A percentile compares a stretch with the other conserved stretches of the same genome.
phyloP scores from a whole-genome alignment of 2,888 invertebrate species.

The Drymonia ruficornis region DNA sequence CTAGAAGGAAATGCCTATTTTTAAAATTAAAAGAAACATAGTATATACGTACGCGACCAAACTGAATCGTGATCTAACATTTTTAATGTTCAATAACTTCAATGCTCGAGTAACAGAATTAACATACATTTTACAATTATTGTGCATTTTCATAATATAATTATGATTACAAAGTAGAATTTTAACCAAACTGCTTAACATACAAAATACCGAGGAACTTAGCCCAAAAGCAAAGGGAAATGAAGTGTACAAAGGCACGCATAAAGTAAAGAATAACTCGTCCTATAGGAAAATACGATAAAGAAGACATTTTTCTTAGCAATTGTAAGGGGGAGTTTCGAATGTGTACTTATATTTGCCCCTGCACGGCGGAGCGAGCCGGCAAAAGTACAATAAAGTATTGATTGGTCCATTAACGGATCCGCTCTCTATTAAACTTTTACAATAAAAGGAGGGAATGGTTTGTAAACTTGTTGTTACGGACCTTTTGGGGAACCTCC shows the following conservation, averaged over 20 bases:
- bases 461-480: slow-evolving; percentile 52
- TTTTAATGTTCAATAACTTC: too few relatives aligned
- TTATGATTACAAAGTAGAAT: too few relatives aligned
- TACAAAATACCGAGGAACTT: too few relatives aligned
- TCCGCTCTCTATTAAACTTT: slow-evolving; percentile 70
- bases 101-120: too few relatives aligned
- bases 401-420: slow-evolving; percentile 67
- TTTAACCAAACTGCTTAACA: too few relatives aligned
- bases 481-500: slow-evolving; percentile 30
- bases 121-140: too few relatives aligned
- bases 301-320: slow-evolving; percentile 36
- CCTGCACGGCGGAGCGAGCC: slow-evolving; percentile 40
- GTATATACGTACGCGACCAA: too few relatives aligned
- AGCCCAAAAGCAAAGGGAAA: slow-evolving; percentile 4
- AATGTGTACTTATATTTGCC: slow-evolving; percentile 40
- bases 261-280: slow-evolving; percentile 32
- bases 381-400: slow-evolving; percentile 65
- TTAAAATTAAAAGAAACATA: too few relatives aligned
- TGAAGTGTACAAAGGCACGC: slow-evolving; percentile 22
- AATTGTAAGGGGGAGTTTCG: slow-evolving; percentile 30
- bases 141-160: too few relatives aligned
- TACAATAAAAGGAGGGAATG: slow-evolving; percentile 61
- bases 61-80: too few relatives aligned
- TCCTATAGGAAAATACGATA: slow-evolving; percentile 31
- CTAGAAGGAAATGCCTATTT: too few relatives aligned